Evolutionary conservation across 2,888 invertebrate species (phyloP), one percentile per base, ranked within the genome.

Genomic region (Archips crataeganus): DNA sequence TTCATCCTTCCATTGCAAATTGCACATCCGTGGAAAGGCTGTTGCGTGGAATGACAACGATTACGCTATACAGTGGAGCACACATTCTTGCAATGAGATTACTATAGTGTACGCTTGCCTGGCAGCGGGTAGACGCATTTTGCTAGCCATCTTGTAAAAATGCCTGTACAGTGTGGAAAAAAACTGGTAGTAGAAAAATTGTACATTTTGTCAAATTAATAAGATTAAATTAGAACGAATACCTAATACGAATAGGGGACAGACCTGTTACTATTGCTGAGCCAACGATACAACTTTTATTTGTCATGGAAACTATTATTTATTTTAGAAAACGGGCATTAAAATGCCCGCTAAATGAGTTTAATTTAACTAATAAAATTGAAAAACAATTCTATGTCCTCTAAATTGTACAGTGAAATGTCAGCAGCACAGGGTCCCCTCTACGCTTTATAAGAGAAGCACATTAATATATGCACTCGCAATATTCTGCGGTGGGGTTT

Each of bases 1-100:
- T 80, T 79, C 77, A 77, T 80, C 73, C 77, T 81, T 81, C 80
- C 82, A 79, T 81, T 82, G 83, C 80, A 85, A 85, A 87, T 85
- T 79, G 80, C 81, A 78, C 78, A 80, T 79, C 78, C 77, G 77
- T 66, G 71, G 75, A 79, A 78, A 77, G 77, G 75, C 77, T 77
- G 77, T 79, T 77, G 75, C 76, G 73, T 77, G 75, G 67, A 80
- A 79, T 79, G 78, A 78, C 77, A 76, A 75, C 78, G 77, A 80
- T 81, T 80, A 79, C 77, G 76, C 76, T 59, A 68, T 76, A 72
- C 70, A 49, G 23, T 45, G 47, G 67, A 39, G 51, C 60, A 57
- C 60, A 61, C 71, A 71, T 71, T 72, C 47, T 47, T 36, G 65
- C 42, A 70, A 74, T 65, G 70, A 70, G 61, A 74, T 65, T 74